Base-by-base conservation (phyloP, 2,888 invertebrate genomes). In the Sussaba pulchella region DNA sequence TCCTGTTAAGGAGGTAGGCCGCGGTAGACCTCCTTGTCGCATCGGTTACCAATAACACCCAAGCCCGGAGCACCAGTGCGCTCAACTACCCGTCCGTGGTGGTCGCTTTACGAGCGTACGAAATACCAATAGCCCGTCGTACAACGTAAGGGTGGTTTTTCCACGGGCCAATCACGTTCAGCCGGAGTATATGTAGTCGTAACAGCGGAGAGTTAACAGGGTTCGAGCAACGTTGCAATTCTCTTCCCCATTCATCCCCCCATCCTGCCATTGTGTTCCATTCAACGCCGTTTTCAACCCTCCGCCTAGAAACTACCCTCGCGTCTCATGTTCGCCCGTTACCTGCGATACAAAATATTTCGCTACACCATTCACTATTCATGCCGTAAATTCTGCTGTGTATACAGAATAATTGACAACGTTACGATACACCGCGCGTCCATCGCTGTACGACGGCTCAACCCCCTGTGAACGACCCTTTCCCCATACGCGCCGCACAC, bases 21-120 rank as follows among this genome's bases (percentile, higher is more conserved):
- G 79, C 71, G 57, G 84, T 83, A 86, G 87, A 89, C 87, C 89
- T 89, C 89, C 86, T 90, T 88, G 85, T 86, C 83, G 82, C 83
- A 84, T 87, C 80, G 82, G 83, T 86, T 89, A 86, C 85, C 86
- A 82, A 88, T 89, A 86, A 84, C 76, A 70, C 66, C 39, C 19
- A 31, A 41, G 43, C 17, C 39, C 64, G 36, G 45, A 41, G 54
- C 21, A 50, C 2, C 31, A 2, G 31, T 47, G 19, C 39, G 50
- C 43, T 26, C 57, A 70, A 61, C 69, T 61, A 69, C 19, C 47
- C 43, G 12, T 17, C 5, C 14, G n/a, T n/a, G n/a, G 21, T 10
- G 0, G 4, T 41, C 14, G 8, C 41, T 17, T 36, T 12, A 61
- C 36, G 17, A 17, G 39, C 14, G 31, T 17, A 19, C 17, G 6